Conservation (phyloP, 2,888 invertebrate genomes). For the Chironomus riparius region DNA sequence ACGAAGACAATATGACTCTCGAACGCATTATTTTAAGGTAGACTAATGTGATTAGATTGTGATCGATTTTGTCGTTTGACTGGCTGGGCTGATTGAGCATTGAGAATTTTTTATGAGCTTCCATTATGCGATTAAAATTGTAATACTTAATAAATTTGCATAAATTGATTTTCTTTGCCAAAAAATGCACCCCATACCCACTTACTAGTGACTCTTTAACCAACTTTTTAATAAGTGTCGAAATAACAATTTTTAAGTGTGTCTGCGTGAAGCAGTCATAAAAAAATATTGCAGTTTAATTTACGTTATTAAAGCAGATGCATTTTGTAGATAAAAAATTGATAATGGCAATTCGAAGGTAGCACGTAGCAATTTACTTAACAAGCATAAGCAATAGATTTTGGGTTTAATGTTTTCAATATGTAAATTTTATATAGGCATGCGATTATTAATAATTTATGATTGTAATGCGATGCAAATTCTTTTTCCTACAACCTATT, state of each 20-base stretch:
- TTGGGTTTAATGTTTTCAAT: not conserved
- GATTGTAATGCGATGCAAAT: not conserved
- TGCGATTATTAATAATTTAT: not conserved
- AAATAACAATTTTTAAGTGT: too few species aligned
- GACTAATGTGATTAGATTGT: not conserved
- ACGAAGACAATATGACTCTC: not conserved
- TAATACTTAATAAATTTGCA: too few species aligned
- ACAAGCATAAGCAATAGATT: slow-evolving; percentile 6
- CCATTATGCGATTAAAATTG: too few species aligned
- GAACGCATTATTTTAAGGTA: not conserved
- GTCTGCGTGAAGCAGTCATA: too few species aligned
- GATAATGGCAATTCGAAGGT: not conserved
- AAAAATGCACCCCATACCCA: too few species aligned
- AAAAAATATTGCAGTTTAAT: not conserved
- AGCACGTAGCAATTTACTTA: not conserved
- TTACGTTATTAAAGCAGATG: not conserved
- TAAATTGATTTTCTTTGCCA: too few species aligned
- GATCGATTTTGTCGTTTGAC: not conserved
- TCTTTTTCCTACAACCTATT: not conserved
- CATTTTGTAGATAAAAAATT: not conserved
- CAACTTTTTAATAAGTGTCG: too few species aligned
- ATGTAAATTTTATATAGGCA: not conserved
- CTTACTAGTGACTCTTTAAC: too few species aligned
- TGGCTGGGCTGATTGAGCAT: not conserved
- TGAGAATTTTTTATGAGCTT: too few species aligned